Base-by-base conservation (phyloP, 2,888 invertebrate genomes). In the Ypsolopha scabrella region DNA sequence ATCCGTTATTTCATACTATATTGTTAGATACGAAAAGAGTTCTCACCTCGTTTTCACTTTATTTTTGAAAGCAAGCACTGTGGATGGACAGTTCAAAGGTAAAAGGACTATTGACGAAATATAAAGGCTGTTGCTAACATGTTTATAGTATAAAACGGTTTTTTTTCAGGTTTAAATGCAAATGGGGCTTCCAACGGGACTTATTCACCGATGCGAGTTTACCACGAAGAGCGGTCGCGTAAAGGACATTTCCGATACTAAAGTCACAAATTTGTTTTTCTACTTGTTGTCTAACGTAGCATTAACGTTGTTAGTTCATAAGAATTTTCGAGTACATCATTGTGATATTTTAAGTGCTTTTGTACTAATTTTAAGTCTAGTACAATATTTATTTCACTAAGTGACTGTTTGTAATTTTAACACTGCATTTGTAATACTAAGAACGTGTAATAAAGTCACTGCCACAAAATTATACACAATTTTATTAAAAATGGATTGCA, bases 161-260 rank as follows among this genome's bases (percentile, higher is more conserved):
- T 57, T 55, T 52, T 83, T 82, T 41, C 76, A 92, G 92, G 90
- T 57, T 80, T 90, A 72, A 91, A 91, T 67, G 77, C 87, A 33
- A 90, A 90, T 58, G 87, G 87, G 51, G 75, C 75, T 33, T 77
- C 88, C 2, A 92, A 91, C 63, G 93, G 93, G 51, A 91, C 89
- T 56, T 94, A 94, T 68, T 92, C 94, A 11, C 94, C 94, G 1
- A 88, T 94, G 69, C 86, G 93, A 61, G 93, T 94, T 9, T 94
- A 94, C 67, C 94, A 94, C 75, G 94, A 94, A 67, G 92, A 93
- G 64, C 88, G 92, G 64, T 93, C 93, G 56, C 90, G 91, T 68
- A 94, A 94, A 76, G 93, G 93, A 55, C 93, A 94, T 70, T 94
- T 94, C 85, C 90, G 93, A 72, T 94, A 94, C 76, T 94, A 88